phyloP scores from a whole-genome alignment of 2,113 vertebrate genomes.

The Pycnonotus jocosus region DNA sequence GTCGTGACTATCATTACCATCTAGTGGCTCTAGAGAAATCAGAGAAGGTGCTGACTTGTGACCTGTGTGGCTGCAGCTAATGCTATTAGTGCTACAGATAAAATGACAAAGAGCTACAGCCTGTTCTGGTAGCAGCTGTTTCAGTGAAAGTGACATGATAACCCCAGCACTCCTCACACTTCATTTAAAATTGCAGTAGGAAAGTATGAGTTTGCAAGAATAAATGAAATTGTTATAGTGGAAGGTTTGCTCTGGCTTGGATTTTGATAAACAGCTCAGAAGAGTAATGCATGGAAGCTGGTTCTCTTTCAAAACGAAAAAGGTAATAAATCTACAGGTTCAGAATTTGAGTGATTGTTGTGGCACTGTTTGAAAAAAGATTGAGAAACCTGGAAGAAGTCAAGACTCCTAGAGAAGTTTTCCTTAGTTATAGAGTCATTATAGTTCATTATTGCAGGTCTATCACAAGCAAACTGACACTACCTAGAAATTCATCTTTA shows the following conservation, averaged over 20 bases:
- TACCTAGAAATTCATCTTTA: background rate
- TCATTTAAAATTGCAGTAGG: background rate
- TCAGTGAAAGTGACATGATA: background rate
- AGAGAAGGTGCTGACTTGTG: background rate
- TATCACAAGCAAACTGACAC: background rate
- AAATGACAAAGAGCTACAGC: background rate
- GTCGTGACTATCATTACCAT: background rate
- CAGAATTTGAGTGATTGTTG: background rate
- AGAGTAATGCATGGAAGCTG: background rate
- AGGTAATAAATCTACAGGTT: background rate
- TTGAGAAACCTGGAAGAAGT: background rate
- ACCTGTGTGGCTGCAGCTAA: background rate
- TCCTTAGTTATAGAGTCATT: background rate
- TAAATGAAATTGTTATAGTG: background rate
- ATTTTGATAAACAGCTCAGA: background rate
- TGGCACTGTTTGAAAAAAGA: background rate
- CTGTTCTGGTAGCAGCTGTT: background rate
- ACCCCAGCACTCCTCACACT: background rate
- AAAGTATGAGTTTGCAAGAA: background rate
- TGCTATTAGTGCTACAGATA: background rate
- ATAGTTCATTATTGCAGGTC: background rate
- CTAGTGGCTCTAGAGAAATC: background rate
- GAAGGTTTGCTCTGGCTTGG: background rate
- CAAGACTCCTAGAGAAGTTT: background rate
- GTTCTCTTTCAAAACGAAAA: constrained; percentile 16